These are phyloP conservation scores for Sipha maydis DNA, from an alignment of 2,888 invertebrate genomes.

Conservation along the genomic window DNA sequence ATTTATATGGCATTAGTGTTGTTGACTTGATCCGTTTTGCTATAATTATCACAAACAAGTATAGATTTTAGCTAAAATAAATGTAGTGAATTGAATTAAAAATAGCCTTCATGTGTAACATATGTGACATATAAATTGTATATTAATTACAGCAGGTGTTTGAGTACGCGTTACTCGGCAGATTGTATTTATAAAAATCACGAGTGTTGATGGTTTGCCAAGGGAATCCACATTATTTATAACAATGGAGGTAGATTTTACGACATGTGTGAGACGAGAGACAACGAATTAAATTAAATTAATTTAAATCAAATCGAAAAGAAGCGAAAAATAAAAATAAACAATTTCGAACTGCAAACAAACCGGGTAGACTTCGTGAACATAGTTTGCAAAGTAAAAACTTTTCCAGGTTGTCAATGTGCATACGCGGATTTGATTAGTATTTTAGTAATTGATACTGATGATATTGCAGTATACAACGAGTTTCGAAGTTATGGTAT, in stretches of 20 bases:
- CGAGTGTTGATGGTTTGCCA: slow-evolving; percentile 34
- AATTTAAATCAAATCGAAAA: background rate
- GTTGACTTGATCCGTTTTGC: background rate
- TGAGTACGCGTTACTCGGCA: background rate
- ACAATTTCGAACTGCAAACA: background rate
- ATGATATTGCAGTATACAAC: too few species aligned
- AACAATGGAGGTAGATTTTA: slow-evolving; percentile 1
- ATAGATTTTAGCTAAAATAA: background rate
- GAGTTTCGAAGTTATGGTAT: too few species aligned
- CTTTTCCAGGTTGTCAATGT: too few species aligned
- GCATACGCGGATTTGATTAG: too few species aligned
- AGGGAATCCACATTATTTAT: slow-evolving; percentile 19
- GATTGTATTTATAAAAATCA: slow-evolving; percentile 20
- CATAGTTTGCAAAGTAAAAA: too few species aligned
- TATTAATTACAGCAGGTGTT: slow-evolving; percentile 44
- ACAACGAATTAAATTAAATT: background rate
- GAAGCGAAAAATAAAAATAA: background rate
- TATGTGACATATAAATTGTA: slow-evolving; percentile 16
- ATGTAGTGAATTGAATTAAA: background rate
- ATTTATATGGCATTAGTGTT: background rate
- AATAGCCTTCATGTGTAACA: slow-evolving; percentile 14
- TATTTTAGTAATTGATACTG: too few species aligned
- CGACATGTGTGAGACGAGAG: background rate
- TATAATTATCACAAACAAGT: background rate
- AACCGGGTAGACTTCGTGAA: too few species aligned